Evolutionary conservation across 2,113 vertebrate genomes (phyloP), one percentile per base, ranked within the genome.

Genomic region (Pithys albifrons): DNA sequence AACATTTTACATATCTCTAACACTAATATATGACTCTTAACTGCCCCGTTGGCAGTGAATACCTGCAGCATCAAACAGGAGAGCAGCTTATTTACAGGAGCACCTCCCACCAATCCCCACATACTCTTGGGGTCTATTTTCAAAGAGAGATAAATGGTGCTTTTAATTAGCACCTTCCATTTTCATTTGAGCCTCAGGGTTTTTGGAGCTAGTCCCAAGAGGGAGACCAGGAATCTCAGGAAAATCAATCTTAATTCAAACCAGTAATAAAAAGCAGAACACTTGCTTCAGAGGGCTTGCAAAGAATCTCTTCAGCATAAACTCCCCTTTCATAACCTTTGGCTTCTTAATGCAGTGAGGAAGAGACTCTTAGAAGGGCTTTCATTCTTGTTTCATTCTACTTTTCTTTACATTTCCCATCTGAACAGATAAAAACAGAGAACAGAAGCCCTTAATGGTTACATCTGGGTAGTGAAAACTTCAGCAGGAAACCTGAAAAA

Each of bases 231-330:
- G 89, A 97, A 96, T 97, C 91, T 92, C 81, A 79, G 85, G 86
- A 96, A 97, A 97, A 98, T 98, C 98, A 96, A 98, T 98, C 96
- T 98, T 97, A 95, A 98, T 98, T 97, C 96, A 96, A 96, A 87
- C 75, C 91, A 95, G 95, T 96, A 96, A 98, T 97, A 98, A 97
- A 95, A 97, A 97, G 92, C 94, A 96, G 95, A 96, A 96, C 80
- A 82, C 73, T 94, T 94, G 70, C 74, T 96, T 96, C 88, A 82
- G 91, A 96, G 58, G 71, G 88, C 95, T 96, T 82, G 80, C 90
- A 85, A 91, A 93, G 81, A 93, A 95, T 85, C 92, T 95, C 82
- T 88, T 97, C 73, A 82, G 78, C 1, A 1, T 85, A 77, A 97
- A 91, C 89, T 80, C 94, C 94, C 86, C 87, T 93, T 95, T 78